Evolutionary conservation across 1,140 invertebrate genomes (phyloP).

Genomic region (Ceratoteleas bidentatus): DNA sequence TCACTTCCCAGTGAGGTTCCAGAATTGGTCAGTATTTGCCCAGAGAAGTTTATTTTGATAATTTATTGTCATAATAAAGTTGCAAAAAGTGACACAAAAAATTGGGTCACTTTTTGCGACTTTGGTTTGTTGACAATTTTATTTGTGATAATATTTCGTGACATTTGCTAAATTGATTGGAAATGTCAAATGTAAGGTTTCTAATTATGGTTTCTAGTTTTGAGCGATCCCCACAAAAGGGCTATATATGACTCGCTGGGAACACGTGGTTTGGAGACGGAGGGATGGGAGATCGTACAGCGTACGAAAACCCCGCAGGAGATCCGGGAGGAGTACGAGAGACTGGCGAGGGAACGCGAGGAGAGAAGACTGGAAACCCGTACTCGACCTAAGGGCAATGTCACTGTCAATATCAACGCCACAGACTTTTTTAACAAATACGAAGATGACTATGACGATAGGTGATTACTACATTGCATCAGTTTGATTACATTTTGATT

Average conservation of each 20-base stretch:
- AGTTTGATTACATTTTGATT: no score
- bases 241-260: conserved; percentile 92
- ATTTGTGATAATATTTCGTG: no score
- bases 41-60: no score
- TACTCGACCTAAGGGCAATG: conserved; percentile 94
- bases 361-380: conserved; percentile 91
- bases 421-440: conserved; percentile 95
- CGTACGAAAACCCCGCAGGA: conserved; percentile 94
- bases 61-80: no score
- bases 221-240: conserved; percentile 89
- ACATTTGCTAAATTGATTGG: no score
- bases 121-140: no score
- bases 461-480: conserved; percentile 23
- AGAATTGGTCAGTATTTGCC: no score
- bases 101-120: no score
- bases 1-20: no score
- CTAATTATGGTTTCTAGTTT: conserved; percentile 80
- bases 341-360: conserved; percentile 89
- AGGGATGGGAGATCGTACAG: conserved; percentile 95
- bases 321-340: conserved; percentile 96
- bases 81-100: no score
- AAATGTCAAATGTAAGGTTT: not conserved
- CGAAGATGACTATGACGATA: conserved; percentile 85
- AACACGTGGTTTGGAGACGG: conserved; percentile 90
- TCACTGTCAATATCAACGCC: conserved; percentile 94